phyloP scores from a whole-genome alignment of 2,888 invertebrate genomes.

The Plusia festucae region DNA sequence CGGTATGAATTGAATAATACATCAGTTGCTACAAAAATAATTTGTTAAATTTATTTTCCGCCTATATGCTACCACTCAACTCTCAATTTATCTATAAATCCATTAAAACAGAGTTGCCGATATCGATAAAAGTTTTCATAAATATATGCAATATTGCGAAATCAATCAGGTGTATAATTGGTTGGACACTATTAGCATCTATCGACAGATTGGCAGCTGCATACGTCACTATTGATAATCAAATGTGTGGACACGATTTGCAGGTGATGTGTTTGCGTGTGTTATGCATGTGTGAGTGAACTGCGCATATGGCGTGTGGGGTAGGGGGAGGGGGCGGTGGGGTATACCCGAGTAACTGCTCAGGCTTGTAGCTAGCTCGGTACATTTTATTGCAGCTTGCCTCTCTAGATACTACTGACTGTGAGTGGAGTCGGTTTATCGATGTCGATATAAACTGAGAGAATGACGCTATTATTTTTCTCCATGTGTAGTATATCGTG shows the following conservation, averaged over 20 bases:
- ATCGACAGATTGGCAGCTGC: conserved; percentile 77
- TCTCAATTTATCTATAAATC: neutral
- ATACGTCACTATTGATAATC: conserved; percentile 74
- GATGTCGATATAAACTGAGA: conserved; percentile 83
- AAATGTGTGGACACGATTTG: conserved; percentile 72
- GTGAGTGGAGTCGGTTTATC: conserved; percentile 77
- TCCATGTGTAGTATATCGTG: conserved; percentile 62
- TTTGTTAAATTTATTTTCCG: neutral
- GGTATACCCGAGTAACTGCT: conserved; percentile 83
- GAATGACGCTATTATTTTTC: conserved; percentile 77
- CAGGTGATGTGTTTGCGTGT: conserved; percentile 69
- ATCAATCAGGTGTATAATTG: conserved; percentile 75
- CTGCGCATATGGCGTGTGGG: conserved; percentile 82
- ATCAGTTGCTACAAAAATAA: neutral
- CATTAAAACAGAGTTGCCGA: neutral
- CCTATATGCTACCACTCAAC: neutral
- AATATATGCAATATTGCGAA: conserved; percentile 19
- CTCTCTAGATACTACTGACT: conserved; percentile 84
- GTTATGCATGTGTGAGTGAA: conserved; percentile 71
- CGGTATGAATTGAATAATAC: neutral
- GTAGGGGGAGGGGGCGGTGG: conserved; percentile 62
- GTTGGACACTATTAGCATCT: conserved; percentile 67
- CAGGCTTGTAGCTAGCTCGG: conserved; percentile 87
- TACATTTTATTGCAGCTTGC: conserved; percentile 89
- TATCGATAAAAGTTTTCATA: neutral